phyloP scores from a whole-genome alignment of 2,888 invertebrate genomes.

The Polydesmus complanatus region DNA sequence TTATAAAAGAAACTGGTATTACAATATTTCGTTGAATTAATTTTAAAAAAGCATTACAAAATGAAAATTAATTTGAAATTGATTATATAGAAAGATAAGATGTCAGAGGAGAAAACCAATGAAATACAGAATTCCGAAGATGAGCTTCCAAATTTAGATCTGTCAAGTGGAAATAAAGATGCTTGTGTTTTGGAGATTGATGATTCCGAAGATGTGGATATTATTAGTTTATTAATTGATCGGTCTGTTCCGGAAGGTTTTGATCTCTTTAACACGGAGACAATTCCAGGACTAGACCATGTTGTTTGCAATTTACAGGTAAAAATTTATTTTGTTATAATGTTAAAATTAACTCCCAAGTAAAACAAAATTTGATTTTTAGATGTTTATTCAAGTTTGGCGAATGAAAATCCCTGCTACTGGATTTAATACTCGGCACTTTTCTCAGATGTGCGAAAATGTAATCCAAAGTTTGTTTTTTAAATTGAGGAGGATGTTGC shows the following conservation, averaged over 20 bases:
- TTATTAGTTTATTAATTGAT: conserved; percentile 57
- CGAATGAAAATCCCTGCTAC: conserved; percentile 30
- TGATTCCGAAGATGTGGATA: conserved; percentile 66
- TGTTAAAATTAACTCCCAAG: not conserved
- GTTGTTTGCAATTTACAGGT: conserved; percentile 31
- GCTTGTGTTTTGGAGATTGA: conserved; percentile 70
- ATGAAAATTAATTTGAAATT: not conserved
- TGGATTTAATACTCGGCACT: conserved; percentile 24
- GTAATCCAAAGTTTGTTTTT: conserved; percentile 57
- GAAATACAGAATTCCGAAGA: conserved; percentile 45
- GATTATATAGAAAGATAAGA: conserved; percentile 19
- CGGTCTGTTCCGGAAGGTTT: conserved; percentile 59
- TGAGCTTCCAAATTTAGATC: conserved; percentile 48
- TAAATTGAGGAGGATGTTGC: conserved; percentile 73
- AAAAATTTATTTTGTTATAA: not conserved
- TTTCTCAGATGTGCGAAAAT: conserved; percentile 35
- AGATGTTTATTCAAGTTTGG: conserved; percentile 78
- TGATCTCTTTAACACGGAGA: conserved; percentile 63
- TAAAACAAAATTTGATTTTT: conserved; percentile 26
- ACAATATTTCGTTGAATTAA: too few relatives aligned
- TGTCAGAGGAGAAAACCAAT: conserved; percentile 39
- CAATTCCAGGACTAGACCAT: conserved; percentile 46
- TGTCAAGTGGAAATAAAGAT: conserved; percentile 59
- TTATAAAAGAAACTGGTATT: too few relatives aligned
- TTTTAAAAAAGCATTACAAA: too few relatives aligned